phyloP scores from a whole-genome alignment of 2,797 vertebrate genomes.

The Thaleichthys pacificus region DNA sequence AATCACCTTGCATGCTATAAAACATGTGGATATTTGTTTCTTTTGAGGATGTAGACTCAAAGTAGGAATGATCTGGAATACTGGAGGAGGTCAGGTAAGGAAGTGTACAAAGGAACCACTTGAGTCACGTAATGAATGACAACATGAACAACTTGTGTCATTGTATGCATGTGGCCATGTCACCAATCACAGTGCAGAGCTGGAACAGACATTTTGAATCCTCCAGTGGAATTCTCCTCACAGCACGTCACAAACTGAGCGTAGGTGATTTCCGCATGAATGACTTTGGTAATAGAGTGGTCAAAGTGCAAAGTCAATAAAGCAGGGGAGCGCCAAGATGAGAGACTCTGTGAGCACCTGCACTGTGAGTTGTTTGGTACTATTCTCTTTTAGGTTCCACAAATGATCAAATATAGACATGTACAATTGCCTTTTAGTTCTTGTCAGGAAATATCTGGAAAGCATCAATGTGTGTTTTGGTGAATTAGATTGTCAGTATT shows the following conservation, averaged over 20 bases:
- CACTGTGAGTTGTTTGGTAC: slow-evolving; percentile 76
- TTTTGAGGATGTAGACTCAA: no score
- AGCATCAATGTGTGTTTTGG: neutral
- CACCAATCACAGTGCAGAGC: neutral
- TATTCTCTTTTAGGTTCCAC: slow-evolving; percentile 2
- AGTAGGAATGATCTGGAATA: no score
- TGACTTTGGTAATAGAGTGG: slow-evolving; percentile 62
- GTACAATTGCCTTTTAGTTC: neutral
- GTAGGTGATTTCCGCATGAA: slow-evolving; percentile 73
- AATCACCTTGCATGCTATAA: no score
- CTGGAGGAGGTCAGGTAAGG: no score
- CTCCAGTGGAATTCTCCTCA: slow-evolving; percentile 51
- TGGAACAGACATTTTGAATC: neutral
- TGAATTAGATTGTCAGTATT: neutral
- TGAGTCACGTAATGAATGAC: no score
- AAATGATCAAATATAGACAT: neutral
- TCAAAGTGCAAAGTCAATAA: slow-evolving; percentile 74
- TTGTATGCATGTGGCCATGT: neutral
- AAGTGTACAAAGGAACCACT: no score
- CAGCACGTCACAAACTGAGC: slow-evolving; percentile 4
- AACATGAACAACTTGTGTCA: no score
- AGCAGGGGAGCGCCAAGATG: slow-evolving; percentile 74
- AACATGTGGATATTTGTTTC: no score
- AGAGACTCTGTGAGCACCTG: slow-evolving; percentile 82
- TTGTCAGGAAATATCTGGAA: neutral